These are phyloP conservation scores for Sylvietta virens DNA, from an alignment of 2,113 vertebrate genomes.

Conservation along the genomic window DNA sequence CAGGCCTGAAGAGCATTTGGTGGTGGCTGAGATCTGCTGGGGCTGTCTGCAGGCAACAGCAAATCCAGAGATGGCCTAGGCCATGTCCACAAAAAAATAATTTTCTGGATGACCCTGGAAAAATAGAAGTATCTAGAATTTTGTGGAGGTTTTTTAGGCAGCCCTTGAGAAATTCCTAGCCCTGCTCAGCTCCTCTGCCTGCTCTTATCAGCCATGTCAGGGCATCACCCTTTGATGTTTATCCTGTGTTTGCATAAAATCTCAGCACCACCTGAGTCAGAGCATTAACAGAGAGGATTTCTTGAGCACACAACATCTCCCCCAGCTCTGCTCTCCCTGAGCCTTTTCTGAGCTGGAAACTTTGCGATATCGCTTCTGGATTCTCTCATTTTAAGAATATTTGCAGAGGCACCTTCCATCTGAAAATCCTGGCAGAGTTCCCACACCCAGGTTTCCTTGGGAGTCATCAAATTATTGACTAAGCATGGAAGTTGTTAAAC, in stretches of 20 bases:
- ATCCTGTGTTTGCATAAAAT: neutral
- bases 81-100: neutral
- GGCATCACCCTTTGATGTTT: fast-evolving
- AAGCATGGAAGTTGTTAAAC: neutral
- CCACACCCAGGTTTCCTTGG: neutral
- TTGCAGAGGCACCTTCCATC: neutral
- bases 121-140: neutral
- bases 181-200: neutral
- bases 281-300: neutral
- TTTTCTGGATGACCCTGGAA: neutral
- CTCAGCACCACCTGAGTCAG: neutral
- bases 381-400: neutral
- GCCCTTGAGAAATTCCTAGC: neutral
- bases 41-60: neutral
- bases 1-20: neutral
- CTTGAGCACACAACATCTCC: neutral
- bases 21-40: neutral
- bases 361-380: neutral
- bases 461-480: neutral
- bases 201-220: neutral
- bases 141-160: fast-evolving
- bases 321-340: neutral
- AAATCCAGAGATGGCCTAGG: neutral
- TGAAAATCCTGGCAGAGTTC: neutral
- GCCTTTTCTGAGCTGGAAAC: neutral